A percentile compares a stretch with the other conserved stretches of the same genome.
phyloP scores from a whole-genome alignment of 2,797 vertebrate species.

The Hypotaenidia philippensis region DNA sequence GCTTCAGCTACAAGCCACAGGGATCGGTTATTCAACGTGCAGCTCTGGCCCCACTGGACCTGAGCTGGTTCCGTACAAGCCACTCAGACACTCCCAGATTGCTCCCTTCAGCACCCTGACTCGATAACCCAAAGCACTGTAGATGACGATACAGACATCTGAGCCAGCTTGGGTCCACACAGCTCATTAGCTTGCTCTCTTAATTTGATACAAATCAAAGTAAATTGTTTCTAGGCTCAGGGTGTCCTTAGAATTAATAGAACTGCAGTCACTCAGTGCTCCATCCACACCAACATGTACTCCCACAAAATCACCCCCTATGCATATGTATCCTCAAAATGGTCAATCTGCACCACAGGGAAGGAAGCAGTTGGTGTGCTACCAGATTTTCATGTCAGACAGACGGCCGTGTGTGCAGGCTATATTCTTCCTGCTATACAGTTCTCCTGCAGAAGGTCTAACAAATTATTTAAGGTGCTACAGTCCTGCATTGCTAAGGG shows the following conservation, averaged over 20 bases:
- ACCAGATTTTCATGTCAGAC: not conserved
- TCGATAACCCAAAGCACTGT: not conserved
- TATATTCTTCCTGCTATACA: rapidly evolving
- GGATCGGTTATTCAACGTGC: not conserved
- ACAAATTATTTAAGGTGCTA: not conserved
- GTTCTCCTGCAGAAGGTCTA: not conserved
- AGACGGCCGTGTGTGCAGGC: not conserved
- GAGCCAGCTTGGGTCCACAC: not conserved
- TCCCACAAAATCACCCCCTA: not conserved
- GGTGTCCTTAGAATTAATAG: not conserved
- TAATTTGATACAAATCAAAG: constrained; percentile 22
- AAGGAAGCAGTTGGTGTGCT: not conserved
- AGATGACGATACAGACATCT: not conserved
- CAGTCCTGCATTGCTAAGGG: not conserved
- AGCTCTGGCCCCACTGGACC: not conserved
- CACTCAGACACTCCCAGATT: not conserved
- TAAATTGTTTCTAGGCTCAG: constrained; percentile 2
- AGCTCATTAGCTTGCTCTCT: constrained; percentile 21
- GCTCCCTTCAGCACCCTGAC: not conserved
- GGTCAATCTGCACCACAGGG: not conserved
- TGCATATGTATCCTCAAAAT: rapidly evolving
- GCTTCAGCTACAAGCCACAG: not conserved
- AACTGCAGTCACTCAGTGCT: not conserved
- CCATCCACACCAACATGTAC: not conserved
- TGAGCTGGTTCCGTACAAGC: not conserved